Evolutionary conservation across 2,113 vertebrate species (phyloP).

Genomic region (Nyctereutes procyonoides): DNA sequence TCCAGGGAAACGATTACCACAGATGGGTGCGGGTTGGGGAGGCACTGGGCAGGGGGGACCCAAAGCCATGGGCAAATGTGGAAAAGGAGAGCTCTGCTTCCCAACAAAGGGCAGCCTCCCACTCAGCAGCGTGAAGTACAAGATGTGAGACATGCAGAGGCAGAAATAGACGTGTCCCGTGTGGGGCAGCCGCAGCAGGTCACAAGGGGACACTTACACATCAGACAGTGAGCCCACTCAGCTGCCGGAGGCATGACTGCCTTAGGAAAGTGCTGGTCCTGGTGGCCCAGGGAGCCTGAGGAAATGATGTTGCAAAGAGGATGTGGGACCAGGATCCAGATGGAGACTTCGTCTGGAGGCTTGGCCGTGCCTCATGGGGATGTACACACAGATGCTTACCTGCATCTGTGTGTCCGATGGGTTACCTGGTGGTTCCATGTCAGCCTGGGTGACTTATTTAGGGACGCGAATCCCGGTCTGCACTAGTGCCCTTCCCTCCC

Average conservation of each 20-base stretch:
- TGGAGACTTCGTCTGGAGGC: background rate
- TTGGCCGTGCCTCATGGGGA: background rate
- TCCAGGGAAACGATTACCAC: background rate
- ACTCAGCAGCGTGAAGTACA: background rate
- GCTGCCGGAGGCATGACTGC: background rate
- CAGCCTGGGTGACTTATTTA: background rate
- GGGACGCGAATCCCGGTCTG: background rate
- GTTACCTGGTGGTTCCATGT: background rate
- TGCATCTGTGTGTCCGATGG: background rate
- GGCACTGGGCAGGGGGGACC: background rate
- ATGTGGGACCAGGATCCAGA: background rate
- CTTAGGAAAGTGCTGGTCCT: background rate
- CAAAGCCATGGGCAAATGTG: background rate
- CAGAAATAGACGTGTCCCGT: background rate
- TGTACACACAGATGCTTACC: background rate
- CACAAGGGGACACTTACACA: background rate
- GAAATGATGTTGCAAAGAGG: background rate
- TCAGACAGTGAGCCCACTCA: background rate
- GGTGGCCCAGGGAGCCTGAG: background rate
- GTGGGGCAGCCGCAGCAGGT: background rate
- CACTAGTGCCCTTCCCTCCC: background rate
- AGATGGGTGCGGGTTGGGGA: background rate
- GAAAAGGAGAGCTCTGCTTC: background rate
- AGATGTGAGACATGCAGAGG: background rate
- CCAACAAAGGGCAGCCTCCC: fast-evolving